These are phyloP conservation scores for Enteromius radiatus DNA, from an alignment of 2,797 vertebrate genomes.

Conservation along the genomic window DNA sequence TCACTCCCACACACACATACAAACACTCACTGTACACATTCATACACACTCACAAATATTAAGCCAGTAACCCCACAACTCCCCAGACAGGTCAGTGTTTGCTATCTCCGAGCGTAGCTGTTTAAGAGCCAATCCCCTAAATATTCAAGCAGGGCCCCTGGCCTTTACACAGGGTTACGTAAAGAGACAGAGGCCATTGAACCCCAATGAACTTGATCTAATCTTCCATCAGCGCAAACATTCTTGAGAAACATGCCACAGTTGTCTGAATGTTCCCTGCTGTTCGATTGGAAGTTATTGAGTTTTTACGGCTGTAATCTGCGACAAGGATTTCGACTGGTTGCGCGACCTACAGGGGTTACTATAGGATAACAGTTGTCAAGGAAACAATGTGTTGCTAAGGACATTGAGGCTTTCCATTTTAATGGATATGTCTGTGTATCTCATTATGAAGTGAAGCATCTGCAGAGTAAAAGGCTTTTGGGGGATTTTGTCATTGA, in stretches of 20 bases:
- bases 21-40: conserved; percentile 15
- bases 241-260: conserved; percentile 12
- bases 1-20: not conserved
- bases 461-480: conserved; percentile 19
- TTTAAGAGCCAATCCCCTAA: conserved; percentile 16
- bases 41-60: conserved; percentile 21
- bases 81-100: conserved; percentile 33
- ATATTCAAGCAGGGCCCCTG: conserved; percentile 27
- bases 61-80: conserved; percentile 18
- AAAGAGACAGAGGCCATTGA: conserved; percentile 44
- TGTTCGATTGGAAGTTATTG: conserved; percentile 14
- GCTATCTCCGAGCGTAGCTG: not conserved
- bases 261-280: not conserved
- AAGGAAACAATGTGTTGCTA: conserved; percentile 40
- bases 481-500: conserved; percentile 9
- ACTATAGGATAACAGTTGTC: conserved; percentile 49
- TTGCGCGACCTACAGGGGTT: conserved; percentile 31
- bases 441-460: conserved; percentile 13
- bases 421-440: conserved; percentile 3
- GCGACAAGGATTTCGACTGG: conserved; percentile 2
- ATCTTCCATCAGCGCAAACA: conserved; percentile 38
- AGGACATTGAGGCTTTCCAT: conserved; percentile 19
- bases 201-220: conserved; percentile 39
- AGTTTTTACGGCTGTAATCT: conserved; percentile 11
- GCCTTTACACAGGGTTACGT: conserved; percentile 26